A percentile compares a stretch with the other conserved stretches of the same genome.
Conservation (phyloP, 2,797 vertebrate species). For the Rallus crepitans region DNA sequence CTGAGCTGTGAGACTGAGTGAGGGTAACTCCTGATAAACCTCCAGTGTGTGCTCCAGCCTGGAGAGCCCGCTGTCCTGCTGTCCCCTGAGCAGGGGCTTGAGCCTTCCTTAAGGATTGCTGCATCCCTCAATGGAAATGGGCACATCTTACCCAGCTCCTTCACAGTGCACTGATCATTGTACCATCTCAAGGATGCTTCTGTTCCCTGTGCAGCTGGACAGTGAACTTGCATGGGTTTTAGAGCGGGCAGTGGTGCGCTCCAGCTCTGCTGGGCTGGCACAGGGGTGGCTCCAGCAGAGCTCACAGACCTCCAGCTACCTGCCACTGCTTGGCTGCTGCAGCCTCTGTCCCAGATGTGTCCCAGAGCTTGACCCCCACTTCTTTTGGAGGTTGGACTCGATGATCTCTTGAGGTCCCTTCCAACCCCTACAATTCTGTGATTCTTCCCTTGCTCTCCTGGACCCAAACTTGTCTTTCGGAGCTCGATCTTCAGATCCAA, state of each 20-base stretch:
- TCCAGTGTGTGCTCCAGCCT: background rate
- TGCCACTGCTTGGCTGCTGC: background rate
- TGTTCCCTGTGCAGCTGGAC: background rate
- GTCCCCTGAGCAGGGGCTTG: background rate
- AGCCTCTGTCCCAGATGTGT: background rate
- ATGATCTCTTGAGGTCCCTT: no score
- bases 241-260: background rate
- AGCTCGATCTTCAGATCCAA: background rate
- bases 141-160: background rate
- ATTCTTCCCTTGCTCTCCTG: background rate
- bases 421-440: no score
- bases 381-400: no score
- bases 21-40: background rate
- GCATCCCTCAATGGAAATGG: fast-evolving
- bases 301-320: background rate
- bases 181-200: background rate
- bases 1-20: background rate
- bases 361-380: background rate
- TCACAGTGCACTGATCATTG: background rate
- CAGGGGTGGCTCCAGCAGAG: background rate
- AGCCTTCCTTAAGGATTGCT: background rate
- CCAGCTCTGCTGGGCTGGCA: background rate
- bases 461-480: background rate
- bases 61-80: background rate
- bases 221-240: background rate